Base-by-base conservation (phyloP, 1,140 invertebrate species). In the Radopholus similis region DNA sequence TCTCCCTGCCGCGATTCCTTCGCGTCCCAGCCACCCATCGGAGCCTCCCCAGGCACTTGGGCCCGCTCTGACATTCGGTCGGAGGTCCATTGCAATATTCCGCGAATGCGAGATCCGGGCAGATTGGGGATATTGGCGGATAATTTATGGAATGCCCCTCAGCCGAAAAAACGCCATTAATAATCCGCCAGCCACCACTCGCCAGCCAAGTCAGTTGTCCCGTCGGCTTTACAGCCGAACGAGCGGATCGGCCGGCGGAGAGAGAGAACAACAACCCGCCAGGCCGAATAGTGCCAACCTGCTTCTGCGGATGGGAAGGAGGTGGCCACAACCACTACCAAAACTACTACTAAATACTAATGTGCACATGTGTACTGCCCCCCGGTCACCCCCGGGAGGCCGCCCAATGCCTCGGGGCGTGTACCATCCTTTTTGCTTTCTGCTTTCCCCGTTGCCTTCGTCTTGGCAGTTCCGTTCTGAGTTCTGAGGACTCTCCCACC, bases 161-260 rank as follows among this genome's bases (percentile, higher is more conserved):
- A 51, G 30, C 47, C 47, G 23, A 51, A 51, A 51, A 51, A 51
- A 51, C 47, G 47, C 47, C 47, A 51, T 51, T 51, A 51, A 51
- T 51, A 51, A 51, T 51, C 47, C 47, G 23, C 47, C 47, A 51
- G 30, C 30, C 26, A n/a, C 47, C 9, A 11, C 47, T 28, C n/a
- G 5, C 44, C 44, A 6, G 23, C 47, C 23, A 15, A 28, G 47
- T 21, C 47, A 51, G 47, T 51, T 51, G 47, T 51, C 47, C 47
- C 47, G 3, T 11, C 8, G 30, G 5, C 47, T 51, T 51, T 51
- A 51, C 47, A 51, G 30, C 23, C 47, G 23, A 51, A 51, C 21
- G 47, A 28, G 8, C 47, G 47, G 47, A 51, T 26, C 23, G n/a
- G 23, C 30, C 23, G 30, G 23, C 47, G 18, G 47, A 21, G n/a